Percentiles rank a stretch among this genome's conserved stretches.
Evolutionary conservation across 2,888 invertebrate species (phyloP).

Genomic region (Ferdinandea cuprea): DNA sequence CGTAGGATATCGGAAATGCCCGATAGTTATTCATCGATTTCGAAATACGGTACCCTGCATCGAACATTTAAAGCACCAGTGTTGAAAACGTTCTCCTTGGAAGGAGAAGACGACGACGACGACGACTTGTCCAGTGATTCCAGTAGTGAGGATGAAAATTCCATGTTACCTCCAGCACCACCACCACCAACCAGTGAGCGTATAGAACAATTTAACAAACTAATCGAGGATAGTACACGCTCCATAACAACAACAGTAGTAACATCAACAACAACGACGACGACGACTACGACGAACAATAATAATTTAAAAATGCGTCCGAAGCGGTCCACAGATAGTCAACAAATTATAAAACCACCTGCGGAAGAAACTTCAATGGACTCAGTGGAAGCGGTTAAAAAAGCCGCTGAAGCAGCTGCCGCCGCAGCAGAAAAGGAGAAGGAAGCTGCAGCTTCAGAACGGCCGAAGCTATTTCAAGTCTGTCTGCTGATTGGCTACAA

Average conservation of each 20-base stretch:
- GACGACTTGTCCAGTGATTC: slow-evolving; percentile 65
- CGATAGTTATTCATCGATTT: slow-evolving; percentile 79
- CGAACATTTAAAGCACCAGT: slow-evolving; percentile 75
- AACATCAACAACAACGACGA: slow-evolving; percentile 49
- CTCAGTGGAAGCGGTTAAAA: slow-evolving; percentile 41
- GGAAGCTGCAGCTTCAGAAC: slow-evolving; percentile 45
- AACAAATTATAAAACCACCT: slow-evolving; percentile 68
- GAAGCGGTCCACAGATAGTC: slow-evolving; percentile 60
- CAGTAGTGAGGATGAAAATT: slow-evolving; percentile 59
- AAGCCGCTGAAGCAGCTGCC: slow-evolving; percentile 53
- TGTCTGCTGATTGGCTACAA: slow-evolving; percentile 88
- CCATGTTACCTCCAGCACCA: slow-evolving; percentile 61
- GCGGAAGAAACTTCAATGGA: slow-evolving; percentile 45
- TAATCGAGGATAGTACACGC: slow-evolving; percentile 68
- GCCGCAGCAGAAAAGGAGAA: slow-evolving; percentile 60
- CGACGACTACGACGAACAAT: slow-evolving; percentile 62
- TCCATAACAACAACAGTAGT: slow-evolving; percentile 42
- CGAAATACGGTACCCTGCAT: slow-evolving; percentile 76
- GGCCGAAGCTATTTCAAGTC: slow-evolving; percentile 86
- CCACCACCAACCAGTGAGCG: slow-evolving; percentile 66
- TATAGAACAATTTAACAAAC: slow-evolving; percentile 74
- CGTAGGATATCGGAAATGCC: slow-evolving; percentile 86
- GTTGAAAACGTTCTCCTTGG: slow-evolving; percentile 75
- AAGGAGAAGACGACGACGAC: slow-evolving; percentile 64
- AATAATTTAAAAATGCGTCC: slow-evolving; percentile 67